These are phyloP conservation scores for Myiozetetes cayanensis DNA, from an alignment of 2,113 vertebrate species.

Conservation along the genomic window DNA sequence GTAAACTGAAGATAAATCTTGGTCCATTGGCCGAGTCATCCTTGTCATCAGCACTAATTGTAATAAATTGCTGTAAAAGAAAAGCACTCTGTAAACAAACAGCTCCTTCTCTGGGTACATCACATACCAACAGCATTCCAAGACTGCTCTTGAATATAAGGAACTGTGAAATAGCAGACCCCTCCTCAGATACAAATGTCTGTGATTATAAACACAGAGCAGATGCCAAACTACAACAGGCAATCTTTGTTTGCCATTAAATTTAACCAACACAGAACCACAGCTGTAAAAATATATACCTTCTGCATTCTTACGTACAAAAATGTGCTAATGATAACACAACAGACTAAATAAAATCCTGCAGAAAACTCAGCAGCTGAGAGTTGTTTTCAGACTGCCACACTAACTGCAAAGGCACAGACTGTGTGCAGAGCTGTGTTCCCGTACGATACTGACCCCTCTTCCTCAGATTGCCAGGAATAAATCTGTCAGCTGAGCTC, in stretches of 20 bases:
- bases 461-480: background rate
- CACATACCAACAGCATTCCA: background rate
- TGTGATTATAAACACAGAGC: background rate
- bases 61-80: conserved; percentile 82
- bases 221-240: background rate
- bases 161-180: background rate
- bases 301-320: background rate
- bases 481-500: background rate
- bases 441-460: background rate
- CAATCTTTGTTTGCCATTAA: background rate
- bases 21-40: conserved; percentile 90
- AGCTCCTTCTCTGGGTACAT: background rate
- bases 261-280: background rate
- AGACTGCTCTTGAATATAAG: background rate
- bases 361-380: background rate
- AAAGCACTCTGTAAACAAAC: conserved; percentile 57
- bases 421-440: background rate
- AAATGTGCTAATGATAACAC: background rate
- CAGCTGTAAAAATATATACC: background rate
- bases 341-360: background rate
- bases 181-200: background rate
- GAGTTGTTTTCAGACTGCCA: background rate
- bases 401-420: background rate
- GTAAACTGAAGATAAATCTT: conserved; percentile 90
- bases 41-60: conserved; percentile 93